These are phyloP conservation scores for Podarcis raffonei DNA, from an alignment of 2,113 vertebrate species.

Conservation along the genomic window DNA sequence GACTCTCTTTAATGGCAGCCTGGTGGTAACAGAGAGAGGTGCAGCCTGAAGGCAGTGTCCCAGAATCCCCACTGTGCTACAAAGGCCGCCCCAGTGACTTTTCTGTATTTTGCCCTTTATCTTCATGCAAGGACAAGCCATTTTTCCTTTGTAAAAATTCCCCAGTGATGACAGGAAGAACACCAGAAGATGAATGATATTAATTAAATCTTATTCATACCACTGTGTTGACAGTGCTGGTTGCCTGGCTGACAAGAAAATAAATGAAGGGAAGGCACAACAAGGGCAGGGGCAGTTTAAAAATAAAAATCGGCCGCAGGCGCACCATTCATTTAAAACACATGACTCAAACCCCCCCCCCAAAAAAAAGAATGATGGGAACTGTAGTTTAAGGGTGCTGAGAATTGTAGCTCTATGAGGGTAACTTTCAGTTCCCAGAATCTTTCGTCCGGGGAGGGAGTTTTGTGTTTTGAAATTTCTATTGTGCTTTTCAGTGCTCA, in stretches of 20 bases:
- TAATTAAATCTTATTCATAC: neutral
- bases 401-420: too few relatives aligned
- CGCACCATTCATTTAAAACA: too few relatives aligned
- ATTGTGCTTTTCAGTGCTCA: too few relatives aligned
- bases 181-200: neutral
- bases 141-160: neutral
- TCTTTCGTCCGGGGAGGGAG: too few relatives aligned
- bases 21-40: too few relatives aligned
- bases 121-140: neutral
- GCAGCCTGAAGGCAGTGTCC: neutral
- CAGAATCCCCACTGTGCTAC: neutral
- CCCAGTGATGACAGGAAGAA: neutral
- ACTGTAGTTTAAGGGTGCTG: too few relatives aligned
- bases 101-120: neutral
- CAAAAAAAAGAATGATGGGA: too few relatives aligned
- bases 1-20: neutral
- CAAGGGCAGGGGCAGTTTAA: neutral
- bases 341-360: too few relatives aligned
- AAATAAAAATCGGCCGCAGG: neutral
- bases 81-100: neutral
- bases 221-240: neutral
- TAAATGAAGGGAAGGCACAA: neutral
- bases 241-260: neutral
- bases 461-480: too few relatives aligned
- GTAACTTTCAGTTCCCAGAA: too few relatives aligned